Evolutionary conservation across 2,888 invertebrate species (phyloP).

Genomic region (Miltochrista miniata): DNA sequence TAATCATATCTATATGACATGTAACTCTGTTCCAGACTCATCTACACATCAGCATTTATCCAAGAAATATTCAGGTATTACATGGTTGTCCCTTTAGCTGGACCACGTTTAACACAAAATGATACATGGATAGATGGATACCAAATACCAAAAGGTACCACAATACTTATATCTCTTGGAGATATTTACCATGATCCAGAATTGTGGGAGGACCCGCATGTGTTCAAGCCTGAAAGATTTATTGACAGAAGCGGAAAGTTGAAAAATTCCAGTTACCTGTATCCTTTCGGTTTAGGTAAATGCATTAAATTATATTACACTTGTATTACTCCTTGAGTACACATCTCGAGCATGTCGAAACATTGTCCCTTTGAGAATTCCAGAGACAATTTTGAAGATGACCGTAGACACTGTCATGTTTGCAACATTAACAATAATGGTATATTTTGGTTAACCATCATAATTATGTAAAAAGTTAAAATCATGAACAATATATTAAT

Average conservation of each 20-base stretch:
- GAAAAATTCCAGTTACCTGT: slow-evolving; percentile 80
- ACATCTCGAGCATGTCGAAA: no score
- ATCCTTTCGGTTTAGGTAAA: slow-evolving; percentile 87
- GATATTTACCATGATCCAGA: slow-evolving; percentile 80
- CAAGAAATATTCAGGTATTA: slow-evolving; percentile 83
- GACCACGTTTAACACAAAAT: slow-evolving; percentile 72
- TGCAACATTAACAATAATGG: no score
- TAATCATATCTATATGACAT: no score
- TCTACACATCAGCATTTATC: slow-evolving; percentile 81
- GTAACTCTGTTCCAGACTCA: slow-evolving; percentile 58
- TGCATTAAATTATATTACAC: slow-evolving; percentile 5
- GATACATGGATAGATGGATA: slow-evolving; percentile 67
- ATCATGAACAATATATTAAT: no score
- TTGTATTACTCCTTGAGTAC: no score
- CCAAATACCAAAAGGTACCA: slow-evolving; percentile 76
- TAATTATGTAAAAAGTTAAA: no score
- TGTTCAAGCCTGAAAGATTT: slow-evolving; percentile 86
- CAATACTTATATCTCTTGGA: slow-evolving; percentile 78
- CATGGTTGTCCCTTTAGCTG: slow-evolving; percentile 79
- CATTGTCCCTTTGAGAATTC: no score
- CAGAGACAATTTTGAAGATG: no score
- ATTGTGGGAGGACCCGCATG: slow-evolving; percentile 82
- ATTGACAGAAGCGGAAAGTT: slow-evolving; percentile 79
- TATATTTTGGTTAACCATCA: no score
- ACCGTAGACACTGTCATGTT: no score